These are phyloP conservation scores for Xiphias gladius DNA, from an alignment of 2,113 vertebrate genomes.

Conservation along the genomic window DNA sequence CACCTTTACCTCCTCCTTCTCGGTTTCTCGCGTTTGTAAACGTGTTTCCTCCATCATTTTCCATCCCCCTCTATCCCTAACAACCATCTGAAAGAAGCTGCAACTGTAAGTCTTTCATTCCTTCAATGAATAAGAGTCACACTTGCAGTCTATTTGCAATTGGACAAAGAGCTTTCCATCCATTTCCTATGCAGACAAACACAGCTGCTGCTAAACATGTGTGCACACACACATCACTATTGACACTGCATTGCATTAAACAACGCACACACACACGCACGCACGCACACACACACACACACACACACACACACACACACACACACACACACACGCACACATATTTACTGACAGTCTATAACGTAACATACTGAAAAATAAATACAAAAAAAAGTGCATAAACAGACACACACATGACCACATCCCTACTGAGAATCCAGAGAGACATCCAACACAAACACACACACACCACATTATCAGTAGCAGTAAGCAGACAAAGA, in stretches of 20 bases:
- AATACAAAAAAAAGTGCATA: constrained; percentile 12
- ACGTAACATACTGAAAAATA: constrained; percentile 39
- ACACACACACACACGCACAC: constrained; percentile 25
- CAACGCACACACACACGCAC: constrained; percentile 26
- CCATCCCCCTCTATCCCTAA: constrained; percentile 15
- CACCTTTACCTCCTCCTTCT: constrained; percentile 32
- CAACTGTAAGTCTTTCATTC: constrained; percentile 64
- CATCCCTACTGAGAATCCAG: constrained; percentile 19
- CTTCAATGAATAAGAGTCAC: constrained; percentile 51
- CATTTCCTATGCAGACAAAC: constrained; percentile 70
- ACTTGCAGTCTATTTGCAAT: constrained; percentile 55
- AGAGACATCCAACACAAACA: constrained; percentile 5
- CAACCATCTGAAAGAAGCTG: constrained; percentile 49
- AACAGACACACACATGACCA: constrained; percentile 19
- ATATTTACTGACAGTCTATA: constrained; percentile 63
- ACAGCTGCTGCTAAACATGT: constrained; percentile 77
- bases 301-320: too few species aligned
- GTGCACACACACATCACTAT: constrained; percentile 23
- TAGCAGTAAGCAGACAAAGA: constrained; percentile 1
- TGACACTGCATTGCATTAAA: constrained; percentile 29
- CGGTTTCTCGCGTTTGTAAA: constrained; percentile 56
- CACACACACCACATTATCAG: not conserved
- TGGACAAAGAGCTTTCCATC: constrained; percentile 67
- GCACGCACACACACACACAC: too few species aligned
- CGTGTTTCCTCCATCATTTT: constrained; percentile 34